Base-by-base conservation (phyloP, 2,113 vertebrate species). In the Mobula birostris region DNA sequence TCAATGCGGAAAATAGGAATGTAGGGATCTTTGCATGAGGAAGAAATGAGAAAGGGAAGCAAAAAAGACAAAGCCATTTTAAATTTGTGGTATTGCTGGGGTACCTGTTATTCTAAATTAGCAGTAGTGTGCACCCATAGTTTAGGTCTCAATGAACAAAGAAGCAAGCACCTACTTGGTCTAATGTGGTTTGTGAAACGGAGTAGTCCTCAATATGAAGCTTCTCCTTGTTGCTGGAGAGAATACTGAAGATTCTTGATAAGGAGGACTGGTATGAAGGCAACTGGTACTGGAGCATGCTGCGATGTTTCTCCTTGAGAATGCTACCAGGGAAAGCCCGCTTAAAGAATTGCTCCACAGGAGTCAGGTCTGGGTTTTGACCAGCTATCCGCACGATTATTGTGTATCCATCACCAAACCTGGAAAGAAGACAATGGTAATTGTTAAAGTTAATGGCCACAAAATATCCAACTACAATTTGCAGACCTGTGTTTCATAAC, bases 281-380 rank as follows among this genome's bases (percentile, higher is more conserved):
- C 94, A 99, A 98, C 96, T 99, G 99, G 95, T 99, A 99, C 95
- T 99, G 99, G 9, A 99, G 97, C 98, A 99, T 99, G 96, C 98
- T 99, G 19, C 98, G 95, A 95, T 99, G 99, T 32, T 97, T 98
- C 96, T 99, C 99, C 95, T 99, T 99, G 87, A 99, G 96, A 21
- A 97, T 98, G 27, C 98, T 98, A 95, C 99, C 99, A 0, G 97
- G 97, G 56, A 99, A 98, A 94, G 98, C 98, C 5, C 97, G 97
- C 95, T 97, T 97, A 8, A 99, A 99, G 96, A 99, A 99, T 94
- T 98, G 98, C 96, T 98, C 98, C 85, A 99, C 98, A 0, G 98
- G 98, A 85, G 96, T 96, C 95, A 99, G 96, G 95, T 99, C 97
- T 0, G 98, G 98, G 94, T 97, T 97, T 1, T 97, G 96, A 0